phyloP scores from a whole-genome alignment of 1,140 invertebrate species.

The Habropoda laboriosa region DNA sequence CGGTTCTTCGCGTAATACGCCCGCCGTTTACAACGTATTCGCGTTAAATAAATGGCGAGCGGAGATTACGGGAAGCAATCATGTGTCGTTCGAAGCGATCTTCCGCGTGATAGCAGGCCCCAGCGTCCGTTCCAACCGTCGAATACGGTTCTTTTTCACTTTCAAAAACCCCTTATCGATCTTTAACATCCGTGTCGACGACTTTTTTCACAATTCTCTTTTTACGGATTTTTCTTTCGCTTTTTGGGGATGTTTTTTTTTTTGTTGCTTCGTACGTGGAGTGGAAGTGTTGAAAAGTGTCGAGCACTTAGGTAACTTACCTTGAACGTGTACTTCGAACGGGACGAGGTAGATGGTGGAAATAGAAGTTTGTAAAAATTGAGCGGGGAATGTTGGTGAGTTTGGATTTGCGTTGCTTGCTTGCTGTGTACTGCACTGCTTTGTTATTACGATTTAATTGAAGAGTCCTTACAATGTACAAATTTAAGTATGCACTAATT shows the following conservation, averaged over 20 bases:
- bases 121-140: not conserved
- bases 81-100: constrained; percentile 24
- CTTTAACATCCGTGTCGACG: not conserved
- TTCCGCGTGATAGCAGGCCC: not conserved
- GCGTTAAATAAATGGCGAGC: constrained; percentile 38
- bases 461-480: too few species aligned
- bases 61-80: constrained; percentile 55
- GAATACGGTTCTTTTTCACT: not conserved
- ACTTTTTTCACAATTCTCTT: not conserved
- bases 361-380: too few species aligned
- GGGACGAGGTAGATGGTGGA: too few species aligned
- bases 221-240: not conserved
- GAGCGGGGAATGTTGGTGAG: too few species aligned
- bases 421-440: too few species aligned
- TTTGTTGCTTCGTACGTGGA: too few species aligned
- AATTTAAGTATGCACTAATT: too few species aligned
- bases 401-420: too few species aligned
- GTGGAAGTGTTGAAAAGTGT: too few species aligned
- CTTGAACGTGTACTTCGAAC: too few species aligned
- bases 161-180: not conserved
- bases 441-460: too few species aligned
- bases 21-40: constrained; percentile 29
- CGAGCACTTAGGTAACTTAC: too few species aligned
- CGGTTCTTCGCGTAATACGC: constrained; percentile 4
- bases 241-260: not conserved